phyloP scores from a whole-genome alignment of 2,888 invertebrate species.

The Drosophila emarginata region DNA sequence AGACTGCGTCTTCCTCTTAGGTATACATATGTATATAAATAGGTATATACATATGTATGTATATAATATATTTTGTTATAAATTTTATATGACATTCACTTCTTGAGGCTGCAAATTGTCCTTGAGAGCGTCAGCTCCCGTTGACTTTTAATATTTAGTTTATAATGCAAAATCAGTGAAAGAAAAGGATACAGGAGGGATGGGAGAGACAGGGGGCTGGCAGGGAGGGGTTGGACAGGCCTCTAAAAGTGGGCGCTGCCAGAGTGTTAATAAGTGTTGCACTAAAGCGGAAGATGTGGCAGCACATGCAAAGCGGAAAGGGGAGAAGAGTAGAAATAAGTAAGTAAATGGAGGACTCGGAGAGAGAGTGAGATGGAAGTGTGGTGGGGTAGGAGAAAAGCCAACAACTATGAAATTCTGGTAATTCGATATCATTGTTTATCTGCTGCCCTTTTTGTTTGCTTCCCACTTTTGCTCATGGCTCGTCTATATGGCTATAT shows the following conservation, averaged over 20 bases:
- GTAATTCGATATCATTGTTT: slow-evolving; percentile 75
- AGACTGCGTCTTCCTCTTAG: slow-evolving; percentile 31
- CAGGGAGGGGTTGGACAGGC: slow-evolving; percentile 13
- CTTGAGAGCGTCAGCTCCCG: slow-evolving; percentile 66
- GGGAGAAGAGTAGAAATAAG: not conserved
- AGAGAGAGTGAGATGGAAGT: too few species aligned
- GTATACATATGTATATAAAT: slow-evolving; percentile 16
- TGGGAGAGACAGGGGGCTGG: not conserved
- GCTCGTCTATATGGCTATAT: slow-evolving; percentile 2
- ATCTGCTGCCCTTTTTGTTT: slow-evolving; percentile 72
- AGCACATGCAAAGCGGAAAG: slow-evolving; percentile 8
- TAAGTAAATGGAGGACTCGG: not conserved
- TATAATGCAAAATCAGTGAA: slow-evolving; percentile 64
- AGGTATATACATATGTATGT: slow-evolving; percentile 8
- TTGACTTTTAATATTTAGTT: slow-evolving; percentile 43
- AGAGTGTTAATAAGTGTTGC: slow-evolving; percentile 73
- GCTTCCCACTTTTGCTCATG: slow-evolving; percentile 66
- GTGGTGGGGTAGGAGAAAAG: slow-evolving; percentile 21
- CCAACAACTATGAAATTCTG: slow-evolving; percentile 68
- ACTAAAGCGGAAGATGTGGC: slow-evolving; percentile 36
- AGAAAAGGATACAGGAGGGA: slow-evolving; percentile 22
- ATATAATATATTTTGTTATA: slow-evolving; percentile 52
- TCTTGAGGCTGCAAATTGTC: slow-evolving; percentile 53
- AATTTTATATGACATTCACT: slow-evolving; percentile 66
- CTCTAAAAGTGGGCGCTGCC: slow-evolving; percentile 36